Evolutionary conservation across 2,888 invertebrate species (phyloP), one percentile per base, ranked within the genome.

Genomic region (Suillia variegata): DNA sequence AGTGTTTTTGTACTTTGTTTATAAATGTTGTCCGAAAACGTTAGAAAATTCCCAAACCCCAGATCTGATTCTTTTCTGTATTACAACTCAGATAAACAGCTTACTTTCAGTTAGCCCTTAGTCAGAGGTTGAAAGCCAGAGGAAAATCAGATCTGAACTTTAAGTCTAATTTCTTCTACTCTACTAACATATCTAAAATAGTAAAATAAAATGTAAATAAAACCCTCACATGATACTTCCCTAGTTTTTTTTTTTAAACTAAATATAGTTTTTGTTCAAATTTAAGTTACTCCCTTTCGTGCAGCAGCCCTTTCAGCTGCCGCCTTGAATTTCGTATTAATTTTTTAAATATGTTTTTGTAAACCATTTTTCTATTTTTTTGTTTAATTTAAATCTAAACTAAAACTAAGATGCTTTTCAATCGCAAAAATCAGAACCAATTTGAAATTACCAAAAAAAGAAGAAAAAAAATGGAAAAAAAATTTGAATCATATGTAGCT

Each of bases 351-450:
- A n/a, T n/a, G n/a, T n/a, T n/a, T n/a, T n/a, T n/a, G n/a, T n/a
- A 18, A 51, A 49, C 53, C 22, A 21, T 49, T 48, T 59, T 58
- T 58, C 52, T 62, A 56, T 58, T 47, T 38, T n/a, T 38, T n/a
- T 4, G 6, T 38, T 38, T 38, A n/a, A 31, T 31, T 31, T 31
- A 38, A 38, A 38, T 38, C n/a, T 26, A 26, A 26, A 38, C 4
- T 13, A 65, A 69, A 78, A 80, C 79, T 81, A 79, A 82, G 81
- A 82, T 82, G 81, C 81, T 82, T 82, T 78, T 81, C 80, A 73
- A 76, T 77, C 75, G 74, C 71, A 74, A 78, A 70, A 70, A 64
- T 65, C 65, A 64, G 55, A 21, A 59, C 63, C 63, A 65, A 63
- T 67, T 56, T 58, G 51, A 70, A 67, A 58, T 62, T 26, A 58